phyloP scores from a whole-genome alignment of 2,888 invertebrate species.

The Brenthis ino region DNA sequence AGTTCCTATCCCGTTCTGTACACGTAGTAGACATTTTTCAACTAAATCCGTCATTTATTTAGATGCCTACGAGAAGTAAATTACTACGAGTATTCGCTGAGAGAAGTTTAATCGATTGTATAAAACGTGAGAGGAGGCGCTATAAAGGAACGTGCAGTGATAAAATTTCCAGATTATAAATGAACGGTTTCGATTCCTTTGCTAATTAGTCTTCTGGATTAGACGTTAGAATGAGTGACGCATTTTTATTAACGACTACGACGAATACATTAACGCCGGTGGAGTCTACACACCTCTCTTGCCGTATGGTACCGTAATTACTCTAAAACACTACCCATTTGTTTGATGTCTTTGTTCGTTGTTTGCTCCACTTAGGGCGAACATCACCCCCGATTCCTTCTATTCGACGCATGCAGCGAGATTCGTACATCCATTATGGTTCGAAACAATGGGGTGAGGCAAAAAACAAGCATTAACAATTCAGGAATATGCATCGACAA shows the following conservation, averaged over 20 bases:
- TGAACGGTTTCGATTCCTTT: slow-evolving; percentile 38
- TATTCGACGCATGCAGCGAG: slow-evolving; percentile 72
- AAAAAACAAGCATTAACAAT: slow-evolving; percentile 81
- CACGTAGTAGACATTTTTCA: slow-evolving; percentile 35
- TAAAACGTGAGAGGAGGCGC: slow-evolving; percentile 7
- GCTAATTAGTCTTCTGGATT: slow-evolving; percentile 42
- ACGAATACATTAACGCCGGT: slow-evolving; percentile 55
- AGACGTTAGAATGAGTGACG: slow-evolving; percentile 40
- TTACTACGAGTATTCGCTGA: slow-evolving; percentile 3
- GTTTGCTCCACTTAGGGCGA: slow-evolving; percentile 80
- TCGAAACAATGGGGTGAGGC: slow-evolving; percentile 73
- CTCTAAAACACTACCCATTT: slow-evolving; percentile 83
- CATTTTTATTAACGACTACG: slow-evolving; percentile 46
- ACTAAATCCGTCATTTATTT: slow-evolving; percentile 27
- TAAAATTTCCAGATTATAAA: slow-evolving; percentile 31
- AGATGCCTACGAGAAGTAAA: slow-evolving; percentile 12
- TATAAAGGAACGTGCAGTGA: slow-evolving; percentile 11
- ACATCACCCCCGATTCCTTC: slow-evolving; percentile 76
- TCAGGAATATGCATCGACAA: slow-evolving; percentile 77
- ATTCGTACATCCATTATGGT: slow-evolving; percentile 71
- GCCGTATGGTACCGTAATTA: slow-evolving; percentile 80
- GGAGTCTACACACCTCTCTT: slow-evolving; percentile 69
- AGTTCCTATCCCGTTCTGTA: slow-evolving; percentile 53
- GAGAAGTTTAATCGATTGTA: slow-evolving; percentile 16
- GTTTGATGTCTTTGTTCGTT: slow-evolving; percentile 82